phyloP scores from a whole-genome alignment of 2,888 invertebrate genomes.

The Megamerina dolium region DNA sequence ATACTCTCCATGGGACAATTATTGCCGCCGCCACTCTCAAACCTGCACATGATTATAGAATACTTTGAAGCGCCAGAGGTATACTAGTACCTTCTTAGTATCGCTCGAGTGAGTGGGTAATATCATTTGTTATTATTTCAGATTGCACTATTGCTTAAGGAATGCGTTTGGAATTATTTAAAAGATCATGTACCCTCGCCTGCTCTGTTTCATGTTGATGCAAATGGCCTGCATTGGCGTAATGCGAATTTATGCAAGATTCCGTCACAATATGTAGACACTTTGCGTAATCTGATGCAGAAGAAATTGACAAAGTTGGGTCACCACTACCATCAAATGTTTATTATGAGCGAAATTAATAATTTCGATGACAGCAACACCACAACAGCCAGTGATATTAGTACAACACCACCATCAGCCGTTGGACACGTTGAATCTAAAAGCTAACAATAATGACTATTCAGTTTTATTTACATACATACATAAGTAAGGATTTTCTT shows the following conservation, averaged over 20 bases:
- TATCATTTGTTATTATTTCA: conserved; percentile 36
- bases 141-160: conserved; percentile 74
- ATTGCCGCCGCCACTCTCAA: conserved; percentile 74
- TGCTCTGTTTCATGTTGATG: conserved; percentile 65
- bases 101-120: too few species aligned
- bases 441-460: too few species aligned
- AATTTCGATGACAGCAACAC: neutral
- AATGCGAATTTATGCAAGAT: conserved; percentile 64
- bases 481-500: too few species aligned
- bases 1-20: conserved; percentile 80
- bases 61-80: conserved; percentile 65
- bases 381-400: too few species aligned
- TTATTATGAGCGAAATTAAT: conserved; percentile 48
- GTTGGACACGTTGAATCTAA: too few species aligned
- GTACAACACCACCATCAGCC: neutral
- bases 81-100: neutral
- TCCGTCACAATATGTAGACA: conserved; percentile 70
- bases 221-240: conserved; percentile 68
- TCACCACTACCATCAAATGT: conserved; percentile 71
- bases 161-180: conserved; percentile 86
- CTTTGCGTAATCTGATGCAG: conserved; percentile 70
- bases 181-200: conserved; percentile 85
- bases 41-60: conserved; percentile 69
- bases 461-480: too few species aligned
- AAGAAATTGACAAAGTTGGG: conserved; percentile 72